Conservation (phyloP, 2,888 invertebrate genomes). For the Apodemia duryi region DNA sequence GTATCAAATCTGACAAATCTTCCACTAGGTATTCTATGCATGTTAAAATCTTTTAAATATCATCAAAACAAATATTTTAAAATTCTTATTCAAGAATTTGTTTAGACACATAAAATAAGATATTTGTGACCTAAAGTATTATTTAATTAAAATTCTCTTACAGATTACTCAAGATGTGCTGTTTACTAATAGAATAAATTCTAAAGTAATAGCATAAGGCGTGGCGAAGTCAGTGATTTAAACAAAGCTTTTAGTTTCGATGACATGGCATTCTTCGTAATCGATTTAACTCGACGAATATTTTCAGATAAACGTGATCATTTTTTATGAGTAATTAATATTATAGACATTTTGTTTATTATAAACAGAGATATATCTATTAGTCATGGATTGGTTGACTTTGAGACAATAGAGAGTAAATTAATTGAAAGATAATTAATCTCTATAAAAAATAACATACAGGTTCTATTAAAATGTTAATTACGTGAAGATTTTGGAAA, state of each 20-base stretch:
- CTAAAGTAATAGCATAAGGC: conserved; percentile 36
- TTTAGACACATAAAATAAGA: conserved; percentile 9
- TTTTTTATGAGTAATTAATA: conserved; percentile 59
- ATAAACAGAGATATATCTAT: conserved; percentile 2
- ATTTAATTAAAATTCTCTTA: conserved; percentile 21
- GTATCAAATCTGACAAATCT: no score
- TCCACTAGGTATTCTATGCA: background rate
- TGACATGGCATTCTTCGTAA: conserved; percentile 48
- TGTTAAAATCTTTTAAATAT: conserved; percentile 4
- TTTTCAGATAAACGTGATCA: conserved; percentile 35
- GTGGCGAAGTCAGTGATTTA: conserved; percentile 55
- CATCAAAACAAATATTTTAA: background rate
- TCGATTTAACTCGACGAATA: conserved; percentile 32
- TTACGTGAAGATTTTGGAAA: no score
- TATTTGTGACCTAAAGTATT: conserved; percentile 2
- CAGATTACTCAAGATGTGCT: conserved; percentile 19
- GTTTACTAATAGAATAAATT: conserved; percentile 15
- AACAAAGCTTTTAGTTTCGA: conserved; percentile 68
- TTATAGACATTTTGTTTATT: conserved; percentile 27
- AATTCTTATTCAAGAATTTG: conserved; percentile 4
- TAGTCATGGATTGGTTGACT: background rate
- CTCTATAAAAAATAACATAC: background rate
- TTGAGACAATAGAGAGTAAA: background rate
- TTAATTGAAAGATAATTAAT: background rate
- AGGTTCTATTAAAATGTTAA: no score